Base-by-base conservation (phyloP, 2,113 vertebrate species). In the Eira barbara region DNA sequence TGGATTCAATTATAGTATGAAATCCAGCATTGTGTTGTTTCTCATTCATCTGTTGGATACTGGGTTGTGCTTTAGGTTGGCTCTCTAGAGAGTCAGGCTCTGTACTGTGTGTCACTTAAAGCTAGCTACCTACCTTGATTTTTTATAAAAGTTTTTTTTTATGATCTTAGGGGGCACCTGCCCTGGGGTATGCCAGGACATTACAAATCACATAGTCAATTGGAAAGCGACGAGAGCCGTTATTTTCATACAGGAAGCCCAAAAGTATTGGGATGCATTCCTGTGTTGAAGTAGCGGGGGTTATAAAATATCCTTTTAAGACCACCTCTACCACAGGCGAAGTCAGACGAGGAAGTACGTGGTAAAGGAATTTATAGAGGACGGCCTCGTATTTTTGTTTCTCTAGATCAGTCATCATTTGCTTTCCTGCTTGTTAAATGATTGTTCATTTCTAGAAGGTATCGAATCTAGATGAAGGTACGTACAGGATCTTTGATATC, bases 141-240 rank as follows among this genome's bases (percentile, higher is more conserved):
- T 95, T 74, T 52, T 47, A 57, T 34, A 47, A 25, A 87, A 49
- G 25, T 88, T 25, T 97, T 97, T 97, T 89, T n/a, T 57, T 55
- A 18, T 15, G 71, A 23, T 73, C n/a, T 73, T 34, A 89, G 18
- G 34, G 27, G 39, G 6, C 39, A 45, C 27, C 34, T 78, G 21
- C n/a, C 18, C 79, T 89, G 15, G 76, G 82, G 31, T 61, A 49
- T 34, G 42, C 59, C 80, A 78, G 55, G 31, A 63, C 31, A 59
- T 80, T 63, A 74, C 31, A 90, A 88, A 87, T 94, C 63, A 67
- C 57, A 23, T 20, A 47, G 29, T 55, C 67, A 87, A 63, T 0
- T 36, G 20, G 39, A 84, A 36, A 97, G 63, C 34, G 27, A 25
- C 88, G 47, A 83, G 45, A 91, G 25, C 59, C 47, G 4, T n/a